These are phyloP conservation scores for Apamea anceps DNA, from an alignment of 2,888 invertebrate species.

Conservation along the genomic window DNA sequence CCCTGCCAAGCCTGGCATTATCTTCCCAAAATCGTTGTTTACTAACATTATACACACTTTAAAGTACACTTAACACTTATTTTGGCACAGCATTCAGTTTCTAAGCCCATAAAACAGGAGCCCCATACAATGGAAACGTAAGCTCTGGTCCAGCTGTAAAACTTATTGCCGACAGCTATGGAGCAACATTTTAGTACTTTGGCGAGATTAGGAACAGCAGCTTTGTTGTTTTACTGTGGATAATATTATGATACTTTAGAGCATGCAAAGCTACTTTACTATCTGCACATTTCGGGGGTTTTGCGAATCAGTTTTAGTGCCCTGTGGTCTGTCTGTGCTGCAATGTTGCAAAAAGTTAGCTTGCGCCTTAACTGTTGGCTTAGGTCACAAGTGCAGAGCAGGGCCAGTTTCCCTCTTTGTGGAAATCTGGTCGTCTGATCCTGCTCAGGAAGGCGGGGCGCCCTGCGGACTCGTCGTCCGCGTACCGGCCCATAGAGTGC, in stretches of 20 bases:
- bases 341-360: not conserved
- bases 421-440: too few species aligned
- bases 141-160: slow-evolving; percentile 26
- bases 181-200: slow-evolving; percentile 20
- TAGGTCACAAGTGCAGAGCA: not conserved
- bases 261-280: not conserved
- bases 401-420: too few species aligned
- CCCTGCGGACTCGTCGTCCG: too few species aligned
- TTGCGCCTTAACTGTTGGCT: not conserved
- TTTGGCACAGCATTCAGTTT: slow-evolving; percentile 40
- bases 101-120: slow-evolving; percentile 32
- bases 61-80: slow-evolving; percentile 48
- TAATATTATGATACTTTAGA: not conserved
- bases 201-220: slow-evolving; percentile 35
- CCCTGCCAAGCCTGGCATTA: slow-evolving; percentile 33
- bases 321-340: not conserved
- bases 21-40: slow-evolving; percentile 29
- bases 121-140: slow-evolving; percentile 26
- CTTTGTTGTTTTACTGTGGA: slow-evolving; percentile 8
- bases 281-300: not conserved
- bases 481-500: too few species aligned
- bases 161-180: slow-evolving; percentile 38
- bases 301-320: not conserved
- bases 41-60: slow-evolving; percentile 39
- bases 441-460: too few species aligned